Base-by-base conservation (phyloP, 2,797 vertebrate species). In the Bryconaethiops microstoma region DNA sequence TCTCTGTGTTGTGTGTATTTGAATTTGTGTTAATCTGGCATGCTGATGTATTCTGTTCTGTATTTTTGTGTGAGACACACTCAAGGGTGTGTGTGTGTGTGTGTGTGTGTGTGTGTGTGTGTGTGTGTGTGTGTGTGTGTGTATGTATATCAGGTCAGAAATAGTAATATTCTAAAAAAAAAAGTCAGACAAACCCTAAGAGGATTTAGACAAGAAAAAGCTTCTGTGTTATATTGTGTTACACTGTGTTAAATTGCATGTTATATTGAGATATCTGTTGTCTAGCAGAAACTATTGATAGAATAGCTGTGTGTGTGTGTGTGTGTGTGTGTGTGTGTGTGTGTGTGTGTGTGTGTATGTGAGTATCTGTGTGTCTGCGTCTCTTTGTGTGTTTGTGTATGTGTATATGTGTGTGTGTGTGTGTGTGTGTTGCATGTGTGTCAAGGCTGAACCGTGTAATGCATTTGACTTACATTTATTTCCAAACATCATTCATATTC, bases 21-120 rank as follows among this genome's bases (percentile, higher is more conserved):
- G 60, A 19, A 29, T 52, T 21, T 74, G 65, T 78, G 57, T 74
- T 74, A n/a, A 40, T 69, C 62, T 78, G 75, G 25, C 39, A 54
- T 78, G 76, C 62, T 74, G 76, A 67, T 78, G 63, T 78, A 69
- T 78, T 23, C 16, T 60, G 77, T 25, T 62, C 45, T 74, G 52
- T 68, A 16, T 62, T 1, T 42, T 67, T 67, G 39, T 39, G 7
- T 67, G 64, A 14, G 14, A 67, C 35, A 40, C 19, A 23, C n/a
- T 23, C 2, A 12, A 60, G 57, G 57, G 57, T 21, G 25, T 39
- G 55, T 14, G 39, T 48, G 67, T 79, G 12, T n/a, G n/a, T n/a
- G n/a, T n/a, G n/a, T n/a, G n/a, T n/a, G n/a, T n/a, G n/a, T n/a
- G n/a, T n/a, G n/a, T n/a, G n/a, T n/a, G n/a, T n/a, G n/a, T n/a